phyloP scores from a whole-genome alignment of 2,797 vertebrate genomes.

The Coccyzus lansbergi region DNA sequence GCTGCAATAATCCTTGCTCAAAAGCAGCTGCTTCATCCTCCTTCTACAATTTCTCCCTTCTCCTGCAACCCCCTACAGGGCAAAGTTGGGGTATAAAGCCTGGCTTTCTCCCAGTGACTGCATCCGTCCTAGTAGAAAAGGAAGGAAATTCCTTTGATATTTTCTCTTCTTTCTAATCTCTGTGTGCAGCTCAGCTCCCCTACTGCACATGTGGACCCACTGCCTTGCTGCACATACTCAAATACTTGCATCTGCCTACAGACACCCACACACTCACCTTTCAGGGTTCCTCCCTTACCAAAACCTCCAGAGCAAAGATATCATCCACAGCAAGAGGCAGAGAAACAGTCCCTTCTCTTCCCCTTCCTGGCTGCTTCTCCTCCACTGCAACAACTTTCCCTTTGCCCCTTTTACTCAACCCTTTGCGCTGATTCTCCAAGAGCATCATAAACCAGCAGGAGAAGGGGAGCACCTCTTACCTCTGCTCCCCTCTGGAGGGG shows the following conservation, averaged over 20 bases:
- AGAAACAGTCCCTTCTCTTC: background rate
- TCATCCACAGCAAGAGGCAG: background rate
- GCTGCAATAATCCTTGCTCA: background rate
- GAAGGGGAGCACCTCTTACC: constrained; percentile 28
- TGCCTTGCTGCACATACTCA: background rate
- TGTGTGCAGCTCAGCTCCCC: background rate
- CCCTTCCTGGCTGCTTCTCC: background rate
- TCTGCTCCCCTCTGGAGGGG: background rate
- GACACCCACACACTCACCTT: background rate
- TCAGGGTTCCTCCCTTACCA: background rate
- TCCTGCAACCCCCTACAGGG: background rate
- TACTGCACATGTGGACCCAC: background rate
- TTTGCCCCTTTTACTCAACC: background rate
- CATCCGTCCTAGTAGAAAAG: background rate
- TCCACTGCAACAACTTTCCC: background rate
- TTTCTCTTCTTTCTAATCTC: background rate
- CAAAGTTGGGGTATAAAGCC: background rate
- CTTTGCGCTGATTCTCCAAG: background rate
- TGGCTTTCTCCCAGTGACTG: background rate
- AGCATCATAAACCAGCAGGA: fast-evolving
- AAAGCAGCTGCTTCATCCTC: constrained; percentile 31
- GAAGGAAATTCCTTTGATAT: background rate
- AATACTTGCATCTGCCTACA: fast-evolving
- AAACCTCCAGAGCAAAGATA: background rate
- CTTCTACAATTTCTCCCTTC: background rate